Conservation (phyloP, 2,888 invertebrate genomes). For the Oegoconia quadripuncta region DNA sequence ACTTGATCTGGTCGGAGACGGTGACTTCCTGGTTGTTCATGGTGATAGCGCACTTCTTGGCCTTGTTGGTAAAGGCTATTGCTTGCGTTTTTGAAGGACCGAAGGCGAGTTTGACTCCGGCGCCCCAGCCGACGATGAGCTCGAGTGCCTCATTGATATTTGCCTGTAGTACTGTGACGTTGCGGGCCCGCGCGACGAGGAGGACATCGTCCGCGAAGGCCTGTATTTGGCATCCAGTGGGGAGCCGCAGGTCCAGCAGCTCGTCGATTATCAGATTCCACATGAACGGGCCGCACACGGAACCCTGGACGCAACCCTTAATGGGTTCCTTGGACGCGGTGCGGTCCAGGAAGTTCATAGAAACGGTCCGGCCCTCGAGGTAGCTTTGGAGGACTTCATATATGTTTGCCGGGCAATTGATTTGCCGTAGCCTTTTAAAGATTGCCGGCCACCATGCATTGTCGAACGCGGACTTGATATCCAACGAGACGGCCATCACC, state of each 20-base stretch:
- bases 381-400: constrained; percentile 14
- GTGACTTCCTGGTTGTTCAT: background rate
- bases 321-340: constrained; percentile 3
- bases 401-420: constrained; percentile 20
- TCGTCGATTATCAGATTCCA: constrained; percentile 12
- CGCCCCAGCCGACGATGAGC: background rate
- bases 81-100: constrained; percentile 4
- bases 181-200: background rate
- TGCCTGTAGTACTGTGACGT: background rate
- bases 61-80: constrained; percentile 4
- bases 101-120: background rate
- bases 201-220: constrained; percentile 9
- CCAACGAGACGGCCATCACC: constrained; percentile 15
- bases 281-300: constrained; percentile 15
- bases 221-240: constrained; percentile 9
- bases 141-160: background rate
- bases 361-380: constrained; percentile 4
- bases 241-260: constrained; percentile 4
- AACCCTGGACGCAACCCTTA: constrained; percentile 17
- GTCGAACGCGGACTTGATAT: constrained; percentile 22
- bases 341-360: constrained; percentile 4
- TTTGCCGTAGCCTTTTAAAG: constrained; percentile 12
- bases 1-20: constrained; percentile 6
- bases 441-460: constrained; percentile 25
- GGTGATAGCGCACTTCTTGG: background rate